phyloP scores from a whole-genome alignment of 2,113 vertebrate genomes.

The Taurulus bubalis region DNA sequence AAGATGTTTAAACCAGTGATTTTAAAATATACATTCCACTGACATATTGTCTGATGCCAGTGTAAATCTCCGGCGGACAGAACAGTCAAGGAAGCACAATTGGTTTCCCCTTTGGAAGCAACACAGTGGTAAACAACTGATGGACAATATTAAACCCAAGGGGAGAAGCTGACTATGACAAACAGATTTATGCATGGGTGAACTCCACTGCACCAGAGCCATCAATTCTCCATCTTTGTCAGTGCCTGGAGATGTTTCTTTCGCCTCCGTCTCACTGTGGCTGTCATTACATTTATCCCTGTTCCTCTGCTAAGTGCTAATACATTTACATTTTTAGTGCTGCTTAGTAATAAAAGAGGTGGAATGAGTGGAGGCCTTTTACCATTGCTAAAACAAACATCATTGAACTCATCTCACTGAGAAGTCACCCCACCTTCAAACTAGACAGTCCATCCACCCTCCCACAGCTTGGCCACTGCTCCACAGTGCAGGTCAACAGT shows the following conservation, averaged over 20 bases:
- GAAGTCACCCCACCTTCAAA: slow-evolving; percentile 37
- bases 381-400: slow-evolving; percentile 73
- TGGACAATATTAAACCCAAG: slow-evolving; percentile 76
- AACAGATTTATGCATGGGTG: slow-evolving; percentile 77
- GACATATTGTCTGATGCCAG: slow-evolving; percentile 66
- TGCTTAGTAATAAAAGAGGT: slow-evolving; percentile 76
- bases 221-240: slow-evolving; percentile 69
- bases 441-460: slow-evolving; percentile 35
- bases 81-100: slow-evolving; percentile 79
- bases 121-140: slow-evolving; percentile 75
- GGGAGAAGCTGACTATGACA: slow-evolving; percentile 72
- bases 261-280: slow-evolving; percentile 47
- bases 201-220: slow-evolving; percentile 64
- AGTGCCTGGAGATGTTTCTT: slow-evolving; percentile 62
- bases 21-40: slow-evolving; percentile 76
- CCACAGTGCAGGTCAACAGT: slow-evolving; percentile 85
- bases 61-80: slow-evolving; percentile 62
- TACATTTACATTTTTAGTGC: slow-evolving; percentile 81
- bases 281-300: slow-evolving; percentile 69
- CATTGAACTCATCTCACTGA: slow-evolving; percentile 55
- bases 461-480: slow-evolving; percentile 60
- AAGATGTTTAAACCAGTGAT: slow-evolving; percentile 58
- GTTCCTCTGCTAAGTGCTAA: slow-evolving; percentile 76
- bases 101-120: slow-evolving; percentile 78
- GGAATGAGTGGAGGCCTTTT: slow-evolving; percentile 69